Evolutionary conservation across 2,888 invertebrate species (phyloP).

Genomic region (Stictocephala bisonia): DNA sequence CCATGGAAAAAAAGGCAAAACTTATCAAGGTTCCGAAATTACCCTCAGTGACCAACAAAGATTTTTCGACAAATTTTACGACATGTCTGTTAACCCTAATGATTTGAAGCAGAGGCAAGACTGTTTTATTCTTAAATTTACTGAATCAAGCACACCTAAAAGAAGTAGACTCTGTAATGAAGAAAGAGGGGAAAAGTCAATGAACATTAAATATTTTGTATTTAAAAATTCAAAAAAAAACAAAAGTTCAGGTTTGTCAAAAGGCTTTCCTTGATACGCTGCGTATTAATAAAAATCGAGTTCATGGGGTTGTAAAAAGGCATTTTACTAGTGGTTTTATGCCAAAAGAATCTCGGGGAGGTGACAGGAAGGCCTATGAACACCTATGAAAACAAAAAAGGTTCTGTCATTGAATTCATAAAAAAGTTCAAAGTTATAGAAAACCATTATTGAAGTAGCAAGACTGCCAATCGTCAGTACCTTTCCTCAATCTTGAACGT

Average conservation of each 20-base stretch:
- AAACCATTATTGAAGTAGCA: constrained; percentile 22
- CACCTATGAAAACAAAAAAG: neutral
- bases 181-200: too few relatives aligned
- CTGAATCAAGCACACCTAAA: too few relatives aligned
- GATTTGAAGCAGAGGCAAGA: too few relatives aligned
- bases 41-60: neutral
- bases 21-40: neutral
- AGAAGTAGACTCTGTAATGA: too few relatives aligned
- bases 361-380: neutral
- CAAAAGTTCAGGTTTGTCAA: constrained; percentile 4
- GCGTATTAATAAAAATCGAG: neutral
- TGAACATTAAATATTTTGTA: too few relatives aligned
- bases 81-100: too few relatives aligned
- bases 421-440: constrained; percentile 1
- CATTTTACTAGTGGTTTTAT: neutral
- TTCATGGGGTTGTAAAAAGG: neutral
- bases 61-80: too few relatives aligned
- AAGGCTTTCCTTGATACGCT: constrained; percentile 13
- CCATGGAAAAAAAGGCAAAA: neutral
- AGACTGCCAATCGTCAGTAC: neutral
- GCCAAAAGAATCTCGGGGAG: constrained; percentile 3
- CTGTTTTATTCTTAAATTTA: too few relatives aligned
- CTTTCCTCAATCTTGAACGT: neutral
- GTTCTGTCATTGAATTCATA: constrained; percentile 1
- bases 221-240: too few relatives aligned